Evolutionary conservation across 2,888 invertebrate species (phyloP).

Genomic region (Polia nebulosa): DNA sequence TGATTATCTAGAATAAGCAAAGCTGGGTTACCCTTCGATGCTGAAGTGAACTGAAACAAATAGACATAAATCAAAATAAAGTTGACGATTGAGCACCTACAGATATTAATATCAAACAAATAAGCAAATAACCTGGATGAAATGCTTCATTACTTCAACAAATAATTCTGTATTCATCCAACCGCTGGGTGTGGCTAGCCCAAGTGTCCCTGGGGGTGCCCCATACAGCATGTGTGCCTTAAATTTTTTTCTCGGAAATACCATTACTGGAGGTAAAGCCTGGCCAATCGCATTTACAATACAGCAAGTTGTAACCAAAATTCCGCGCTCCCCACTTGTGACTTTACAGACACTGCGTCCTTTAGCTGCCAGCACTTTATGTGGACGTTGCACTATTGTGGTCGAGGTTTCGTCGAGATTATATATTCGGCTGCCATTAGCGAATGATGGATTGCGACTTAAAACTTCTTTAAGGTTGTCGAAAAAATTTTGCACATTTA

Average conservation of each 20-base stretch:
- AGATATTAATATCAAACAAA: not conserved
- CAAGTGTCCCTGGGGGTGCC: slow-evolving; percentile 20
- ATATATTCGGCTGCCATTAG: too few species aligned
- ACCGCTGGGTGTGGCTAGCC: slow-evolving; percentile 10
- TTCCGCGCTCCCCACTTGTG: slow-evolving; percentile 18
- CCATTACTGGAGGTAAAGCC: slow-evolving; percentile 14
- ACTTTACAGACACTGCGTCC: slow-evolving; percentile 26
- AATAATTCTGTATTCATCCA: slow-evolving; percentile 22
- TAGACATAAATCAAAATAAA: slow-evolving; percentile 1
- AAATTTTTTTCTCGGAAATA: slow-evolving; percentile 10
- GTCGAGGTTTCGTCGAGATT: too few species aligned
- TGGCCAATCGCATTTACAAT: slow-evolving; percentile 21
- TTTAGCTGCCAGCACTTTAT: too few species aligned
- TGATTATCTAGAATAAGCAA: slow-evolving; percentile 21
- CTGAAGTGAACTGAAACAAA: slow-evolving; percentile 1
- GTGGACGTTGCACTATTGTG: too few species aligned
- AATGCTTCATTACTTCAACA: slow-evolving; percentile 16
- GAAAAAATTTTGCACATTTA: too few species aligned
- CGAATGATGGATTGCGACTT: too few species aligned
- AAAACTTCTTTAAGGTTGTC: too few species aligned
- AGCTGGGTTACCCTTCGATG: slow-evolving; percentile 3
- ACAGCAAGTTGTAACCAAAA: slow-evolving; percentile 26
- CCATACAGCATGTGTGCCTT: slow-evolving; percentile 16
- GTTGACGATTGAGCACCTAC: not conserved
- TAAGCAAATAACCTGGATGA: slow-evolving; percentile 7